phyloP scores from a whole-genome alignment of 2,113 vertebrate species.

The Gasterosteus nipponicus region DNA sequence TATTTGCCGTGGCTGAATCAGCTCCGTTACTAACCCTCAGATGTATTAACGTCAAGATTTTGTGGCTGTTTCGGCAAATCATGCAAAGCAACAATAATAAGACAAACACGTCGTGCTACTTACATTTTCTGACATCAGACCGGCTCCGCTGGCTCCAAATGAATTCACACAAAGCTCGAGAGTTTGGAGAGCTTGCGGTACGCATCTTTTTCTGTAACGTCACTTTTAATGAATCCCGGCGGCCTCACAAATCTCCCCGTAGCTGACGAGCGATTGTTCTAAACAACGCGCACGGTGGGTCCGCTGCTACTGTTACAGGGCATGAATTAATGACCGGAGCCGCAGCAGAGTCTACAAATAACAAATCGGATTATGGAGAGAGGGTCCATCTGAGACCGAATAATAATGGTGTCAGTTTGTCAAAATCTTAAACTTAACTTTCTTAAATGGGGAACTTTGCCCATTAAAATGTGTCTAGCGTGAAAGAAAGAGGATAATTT shows the following conservation, averaged over 20 bases:
- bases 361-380: conserved; percentile 22
- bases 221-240: conserved; percentile 69
- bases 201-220: conserved; percentile 34
- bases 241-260: conserved; percentile 44
- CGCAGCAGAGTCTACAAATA: conserved; percentile 30
- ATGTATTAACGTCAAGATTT: conserved; percentile 1
- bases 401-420: conserved; percentile 46
- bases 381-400: conserved; percentile 25
- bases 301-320: conserved; percentile 26
- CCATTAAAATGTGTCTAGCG: conserved; percentile 24
- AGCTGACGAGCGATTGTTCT: conserved; percentile 49
- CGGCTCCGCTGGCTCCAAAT: conserved; percentile 4
- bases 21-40: background rate
- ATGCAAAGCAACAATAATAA: too few species aligned
- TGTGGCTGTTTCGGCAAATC: background rate
- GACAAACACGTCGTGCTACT: background rate
- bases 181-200: conserved; percentile 27
- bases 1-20: background rate
- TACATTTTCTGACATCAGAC: conserved; percentile 52
- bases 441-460: conserved; percentile 42
- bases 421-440: conserved; percentile 33
- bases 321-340: conserved; percentile 60
- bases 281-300: conserved; percentile 47
- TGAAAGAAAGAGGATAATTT: conserved; percentile 16
- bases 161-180: conserved; percentile 8